Base-by-base conservation (phyloP, 2,113 vertebrate species). In the Emydura subglobosa region DNA sequence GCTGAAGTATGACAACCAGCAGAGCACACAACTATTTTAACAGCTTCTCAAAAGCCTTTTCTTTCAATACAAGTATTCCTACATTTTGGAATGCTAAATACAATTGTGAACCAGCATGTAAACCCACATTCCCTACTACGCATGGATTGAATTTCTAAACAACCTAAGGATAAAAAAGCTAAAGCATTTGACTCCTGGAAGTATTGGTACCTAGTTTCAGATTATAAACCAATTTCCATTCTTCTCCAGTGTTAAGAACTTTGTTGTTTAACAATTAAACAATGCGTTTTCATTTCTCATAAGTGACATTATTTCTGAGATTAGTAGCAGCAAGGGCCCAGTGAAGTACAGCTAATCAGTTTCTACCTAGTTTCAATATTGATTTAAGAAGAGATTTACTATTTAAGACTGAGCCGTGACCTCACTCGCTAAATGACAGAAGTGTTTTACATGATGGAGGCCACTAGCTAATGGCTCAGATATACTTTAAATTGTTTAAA, bases 231-330 rank as follows among this genome's bases (percentile, higher is more conserved):
- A 44, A 44, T 44, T 44, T 76, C 39, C 39, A 76, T 22, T 95
- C 91, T 83, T 92, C 93, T 92, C 82, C 72, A 85, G 7, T 42
- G 79, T 93, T 89, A 95, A 96, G 34, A 90, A 88, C 90, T 91
- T 85, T 68, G 11, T 61, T 61, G 91, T 82, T 96, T 97, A 97
- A 95, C 95, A 88, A 97, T 96, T 97, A 97, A 97, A 65, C 94
- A 78, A 78, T 14, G 44, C 8, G 8, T 68, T 80, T 97, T 93
- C 92, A 84, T 92, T 96, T 95, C 86, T 78, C 93, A 92, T 93
- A 90, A 94, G 94, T 27, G 92, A 78, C 61, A 82, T 90, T 95
- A 93, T 79, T 94, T 93, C 55, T 7, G 6, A 87, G 86, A 90
- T 93, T 85, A 94, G 82, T 31, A 47, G 55, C 78, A 29, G 80